These are phyloP conservation scores for Anguilla obscura DNA, from an alignment of 2,797 vertebrate genomes.

Conservation along the genomic window DNA sequence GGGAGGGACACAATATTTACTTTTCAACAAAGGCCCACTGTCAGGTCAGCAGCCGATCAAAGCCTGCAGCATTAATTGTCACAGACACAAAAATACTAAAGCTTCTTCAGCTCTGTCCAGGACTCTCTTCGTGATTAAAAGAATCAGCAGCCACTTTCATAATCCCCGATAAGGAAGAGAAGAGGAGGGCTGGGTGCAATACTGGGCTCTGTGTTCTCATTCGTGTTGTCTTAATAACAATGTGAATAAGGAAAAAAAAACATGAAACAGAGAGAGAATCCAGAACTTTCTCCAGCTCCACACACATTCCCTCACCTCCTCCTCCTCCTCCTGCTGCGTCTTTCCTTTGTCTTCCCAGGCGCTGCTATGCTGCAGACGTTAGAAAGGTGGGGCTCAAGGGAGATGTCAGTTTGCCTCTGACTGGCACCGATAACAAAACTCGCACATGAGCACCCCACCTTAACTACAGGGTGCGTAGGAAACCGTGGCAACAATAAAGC, in stretches of 20 bases:
- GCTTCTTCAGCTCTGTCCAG: neutral
- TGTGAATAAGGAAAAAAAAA: constrained; percentile 20
- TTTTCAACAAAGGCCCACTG: neutral
- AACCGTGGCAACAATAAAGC: constrained; percentile 53
- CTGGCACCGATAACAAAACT: constrained; percentile 45
- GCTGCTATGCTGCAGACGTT: constrained; percentile 20
- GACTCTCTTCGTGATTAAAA: constrained; percentile 2
- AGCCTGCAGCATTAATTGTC: constrained; percentile 8
- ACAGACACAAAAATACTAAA: neutral
- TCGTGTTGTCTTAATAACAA: constrained; percentile 30
- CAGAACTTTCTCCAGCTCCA: constrained; percentile 25
- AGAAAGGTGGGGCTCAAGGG: constrained; percentile 45
- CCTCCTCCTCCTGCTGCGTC: constrained; percentile 30
- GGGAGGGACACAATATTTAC: neutral
- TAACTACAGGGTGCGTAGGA: constrained; percentile 40
- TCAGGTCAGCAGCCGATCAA: constrained; percentile 4
- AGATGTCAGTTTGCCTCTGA: constrained; percentile 48
- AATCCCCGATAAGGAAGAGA: constrained; percentile 21
- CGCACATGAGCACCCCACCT: constrained; percentile 41
- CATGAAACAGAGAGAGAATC: constrained; percentile 34
- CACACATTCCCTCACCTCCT: constrained; percentile 26
- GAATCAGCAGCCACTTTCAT: neutral
- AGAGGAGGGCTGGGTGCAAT: constrained; percentile 19
- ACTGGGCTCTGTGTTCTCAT: constrained; percentile 10
- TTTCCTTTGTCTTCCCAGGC: constrained; percentile 32